A percentile compares a stretch with the other conserved stretches of the same genome.
Conservation (phyloP, 1,140 invertebrate genomes). For the Theocolax elegans region DNA sequence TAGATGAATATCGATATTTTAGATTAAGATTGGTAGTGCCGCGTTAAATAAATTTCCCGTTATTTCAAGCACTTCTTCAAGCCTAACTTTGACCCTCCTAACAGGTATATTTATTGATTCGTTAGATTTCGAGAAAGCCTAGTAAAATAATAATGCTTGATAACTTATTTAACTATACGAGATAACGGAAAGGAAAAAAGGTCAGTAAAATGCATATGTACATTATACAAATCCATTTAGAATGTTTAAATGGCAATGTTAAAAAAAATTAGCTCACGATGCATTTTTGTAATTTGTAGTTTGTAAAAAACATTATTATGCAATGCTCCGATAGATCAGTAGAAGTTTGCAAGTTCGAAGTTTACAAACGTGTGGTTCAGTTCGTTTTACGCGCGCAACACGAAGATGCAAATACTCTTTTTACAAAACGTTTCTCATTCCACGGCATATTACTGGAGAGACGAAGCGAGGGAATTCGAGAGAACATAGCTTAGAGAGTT, state of each 20-base stretch:
- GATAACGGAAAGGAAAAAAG: too few species aligned
- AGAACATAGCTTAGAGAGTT: constrained; percentile 37
- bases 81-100: not conserved
- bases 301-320: too few species aligned
- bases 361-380: constrained; percentile 24
- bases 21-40: not conserved
- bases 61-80: not conserved
- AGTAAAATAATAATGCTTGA: not conserved
- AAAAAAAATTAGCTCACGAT: too few species aligned
- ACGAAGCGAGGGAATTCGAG: constrained; percentile 52
- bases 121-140: not conserved
- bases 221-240: too few species aligned
- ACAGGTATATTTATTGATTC: not conserved
- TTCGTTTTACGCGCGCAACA: constrained; percentile 48
- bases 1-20: constrained; percentile 28
- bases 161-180: too few species aligned
- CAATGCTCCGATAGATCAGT: constrained; percentile 4
- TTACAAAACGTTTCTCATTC: constrained; percentile 67
- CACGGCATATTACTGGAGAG: constrained; percentile 60
- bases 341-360: constrained; percentile 1
- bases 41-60: constrained; percentile 10
- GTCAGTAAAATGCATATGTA: too few species aligned
- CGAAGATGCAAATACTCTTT: constrained; percentile 63
- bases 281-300: too few species aligned
- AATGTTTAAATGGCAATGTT: too few species aligned